Evolutionary conservation across 2,797 vertebrate genomes (phyloP), one percentile per base, ranked within the genome.

Genomic region (Hydrocynus forskahlii): DNA sequence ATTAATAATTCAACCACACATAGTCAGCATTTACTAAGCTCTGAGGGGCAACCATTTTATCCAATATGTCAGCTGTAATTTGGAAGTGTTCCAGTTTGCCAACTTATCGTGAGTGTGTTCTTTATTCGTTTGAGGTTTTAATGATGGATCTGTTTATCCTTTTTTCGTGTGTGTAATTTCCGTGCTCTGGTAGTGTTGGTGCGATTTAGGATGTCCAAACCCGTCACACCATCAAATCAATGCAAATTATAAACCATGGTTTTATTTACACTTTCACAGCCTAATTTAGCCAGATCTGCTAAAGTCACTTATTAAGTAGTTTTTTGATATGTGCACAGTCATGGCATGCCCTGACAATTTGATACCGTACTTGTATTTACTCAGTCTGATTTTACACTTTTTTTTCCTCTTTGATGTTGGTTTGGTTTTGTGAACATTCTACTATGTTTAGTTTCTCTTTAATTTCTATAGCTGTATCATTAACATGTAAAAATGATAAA

Each of bases 251-350:
- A 55, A 63, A 7, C 82, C 57, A 59, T 82, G 79, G 71, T 84
- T 52, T 73, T 73, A 83, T 85, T 74, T 82, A 86, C 45, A 48
- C 76, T 79, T 79, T 75, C 81, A 71, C 75, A 80, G 74, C 83
- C 80, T 83, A 85, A 88, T 86, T 75, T 66, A 83, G 75, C 86
- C 70, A 86, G 29, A 29, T 86, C 86, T 78, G 79, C 68, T 86
- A 81, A 71, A 86, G 89, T 84, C 81, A 0, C 76, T 79, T 88
- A 84, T 88, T 80, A 86, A 83, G 84, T 79, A 52, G 54, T 84
- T 83, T 81, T 82, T 91, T 92, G 83, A 86, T 75, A 79, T 85
- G 76, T 83, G 75, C 85, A 83, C 71, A 50, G 63, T 73, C 72
- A 81, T 85, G 79, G 80, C 83, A 91, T 87, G 81, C 38, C 80